Evolutionary conservation across 2,888 invertebrate species (phyloP), one percentile per base, ranked within the genome.

Genomic region (Willowsia nigromaculata): DNA sequence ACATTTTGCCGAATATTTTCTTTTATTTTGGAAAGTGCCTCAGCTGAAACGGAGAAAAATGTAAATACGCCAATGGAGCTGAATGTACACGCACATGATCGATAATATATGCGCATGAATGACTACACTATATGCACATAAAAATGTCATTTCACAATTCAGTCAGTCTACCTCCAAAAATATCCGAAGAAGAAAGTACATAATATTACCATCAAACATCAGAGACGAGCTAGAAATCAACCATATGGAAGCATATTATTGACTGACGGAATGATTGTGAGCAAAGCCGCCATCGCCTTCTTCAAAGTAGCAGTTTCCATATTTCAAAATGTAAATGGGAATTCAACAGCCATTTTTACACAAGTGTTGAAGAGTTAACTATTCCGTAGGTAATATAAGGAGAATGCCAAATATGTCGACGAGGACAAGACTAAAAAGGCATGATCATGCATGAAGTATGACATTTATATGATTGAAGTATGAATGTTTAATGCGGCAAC

Each of bases 391-490:
- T 53, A 33, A 50, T 53, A 33, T 76, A 76, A 33, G 76, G 50
- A 76, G 76, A 76, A 27, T 53, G 18, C 76, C 76, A 76, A 76
- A 76, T 76, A 76, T 76, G 76, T 53, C 76, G 27, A 30, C 15
- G 53, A 76, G 18, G 18, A 76, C 53, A n/a, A 5, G 9, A 53
- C 76, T 1, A 76, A 76, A 76, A 76, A 53, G 76, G 76, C 30
- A 76, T 76, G 76, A 76, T 50, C 76, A 33, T 53, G 76, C 50
- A 53, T 53, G 50, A 53, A 33, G 53, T 30, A 76, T 53, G 76
- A 76, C 76, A 76, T 50, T 76, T 76, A 53, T 76, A 53, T 76
- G 76, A 76, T 76, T 76, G 76, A 76, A 53, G 76, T 53, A 76
- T 76, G 53, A 76, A 76, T 76, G n/a, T 76, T 76, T 76, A 76